Conservation (phyloP, 2,113 vertebrate species). For the Athene cunicularia region DNA sequence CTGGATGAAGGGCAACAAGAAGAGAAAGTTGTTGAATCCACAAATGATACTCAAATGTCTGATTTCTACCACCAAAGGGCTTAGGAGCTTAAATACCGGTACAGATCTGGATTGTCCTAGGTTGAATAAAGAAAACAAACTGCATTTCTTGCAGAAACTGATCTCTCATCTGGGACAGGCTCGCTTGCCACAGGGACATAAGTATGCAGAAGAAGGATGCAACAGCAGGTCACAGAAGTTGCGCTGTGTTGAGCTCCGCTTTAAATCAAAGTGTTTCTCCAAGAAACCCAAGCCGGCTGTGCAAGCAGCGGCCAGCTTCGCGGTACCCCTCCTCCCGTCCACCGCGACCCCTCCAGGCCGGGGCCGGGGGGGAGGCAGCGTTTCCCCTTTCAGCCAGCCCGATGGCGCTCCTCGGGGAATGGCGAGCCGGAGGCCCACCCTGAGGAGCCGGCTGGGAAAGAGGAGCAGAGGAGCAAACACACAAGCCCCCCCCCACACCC, state of each 20-base stretch:
- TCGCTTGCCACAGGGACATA: not conserved
- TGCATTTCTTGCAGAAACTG: not conserved
- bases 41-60: not conserved
- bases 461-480: not conserved
- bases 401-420: not conserved
- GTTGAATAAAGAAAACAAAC: not conserved
- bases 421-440: not conserved
- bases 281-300: not conserved
- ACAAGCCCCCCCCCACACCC: too few species aligned
- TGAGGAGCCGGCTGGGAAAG: not conserved
- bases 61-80: not conserved
- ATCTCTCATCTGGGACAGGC: not conserved
- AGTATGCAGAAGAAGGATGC: fast-evolving
- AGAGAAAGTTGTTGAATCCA: not conserved
- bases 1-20: not conserved
- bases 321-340: not conserved
- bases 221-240: not conserved
- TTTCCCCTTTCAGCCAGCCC: not conserved
- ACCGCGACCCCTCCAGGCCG: not conserved
- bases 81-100: not conserved
- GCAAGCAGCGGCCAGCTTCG: not conserved
- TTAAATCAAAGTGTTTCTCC: not conserved
- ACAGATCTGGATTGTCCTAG: not conserved
- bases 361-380: not conserved
- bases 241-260: not conserved